These are phyloP conservation scores for Helostoma temminkii DNA, from an alignment of 2,797 vertebrate species.

Conservation along the genomic window DNA sequence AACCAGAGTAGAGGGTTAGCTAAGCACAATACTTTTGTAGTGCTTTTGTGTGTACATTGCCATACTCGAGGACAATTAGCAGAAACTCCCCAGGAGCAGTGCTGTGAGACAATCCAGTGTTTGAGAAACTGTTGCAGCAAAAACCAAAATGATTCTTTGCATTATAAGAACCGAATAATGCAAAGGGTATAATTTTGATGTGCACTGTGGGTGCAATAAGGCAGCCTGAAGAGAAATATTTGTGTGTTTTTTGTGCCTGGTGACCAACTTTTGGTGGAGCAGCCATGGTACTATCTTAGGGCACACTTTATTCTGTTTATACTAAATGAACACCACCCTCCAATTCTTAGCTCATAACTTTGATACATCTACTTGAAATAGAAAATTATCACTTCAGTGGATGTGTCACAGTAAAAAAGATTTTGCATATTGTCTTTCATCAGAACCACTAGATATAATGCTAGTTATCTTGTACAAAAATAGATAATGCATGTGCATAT, in stretches of 20 bases:
- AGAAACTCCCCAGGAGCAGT: neutral
- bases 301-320: neutral
- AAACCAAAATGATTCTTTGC: too few relatives aligned
- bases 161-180: too few relatives aligned
- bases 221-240: neutral
- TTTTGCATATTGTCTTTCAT: neutral
- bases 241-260: neutral
- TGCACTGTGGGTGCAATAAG: neutral
- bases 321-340: slow-evolving; percentile 1
- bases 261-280: neutral
- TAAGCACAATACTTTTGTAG: neutral
- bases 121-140: too few relatives aligned
- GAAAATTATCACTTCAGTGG: slow-evolving; percentile 2
- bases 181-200: neutral
- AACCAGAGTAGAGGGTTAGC: neutral
- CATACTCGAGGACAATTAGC: neutral
- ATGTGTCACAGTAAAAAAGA: neutral
- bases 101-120: neutral
- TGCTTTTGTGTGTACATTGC: neutral
- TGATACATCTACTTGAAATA: neutral
- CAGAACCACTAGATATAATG: neutral
- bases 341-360: neutral
- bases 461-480: too few relatives aligned
- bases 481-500: too few relatives aligned
- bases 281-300: neutral